These are phyloP conservation scores for Clunio marinus DNA, from an alignment of 2,888 invertebrate genomes.

Conservation along the genomic window DNA sequence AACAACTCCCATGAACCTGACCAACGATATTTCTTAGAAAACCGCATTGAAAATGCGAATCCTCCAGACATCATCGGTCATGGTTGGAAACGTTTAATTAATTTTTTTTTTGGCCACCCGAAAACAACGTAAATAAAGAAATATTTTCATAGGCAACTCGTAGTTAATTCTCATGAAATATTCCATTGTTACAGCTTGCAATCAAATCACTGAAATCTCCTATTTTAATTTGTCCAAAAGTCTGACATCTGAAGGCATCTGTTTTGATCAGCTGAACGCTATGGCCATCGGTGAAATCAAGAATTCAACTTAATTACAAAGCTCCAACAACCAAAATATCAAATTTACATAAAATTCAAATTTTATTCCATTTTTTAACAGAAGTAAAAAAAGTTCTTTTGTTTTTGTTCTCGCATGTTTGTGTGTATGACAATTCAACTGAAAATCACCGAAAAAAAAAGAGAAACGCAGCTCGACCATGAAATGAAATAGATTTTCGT, in stretches of 20 bases:
- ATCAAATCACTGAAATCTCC: too few relatives aligned
- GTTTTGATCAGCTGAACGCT: neutral
- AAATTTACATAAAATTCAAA: slow-evolving; percentile 38
- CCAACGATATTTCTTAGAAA: slow-evolving; percentile 2
- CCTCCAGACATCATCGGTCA: slow-evolving; percentile 35
- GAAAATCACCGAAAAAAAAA: slow-evolving; percentile 29
- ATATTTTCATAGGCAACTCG: neutral
- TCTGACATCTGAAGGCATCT: neutral
- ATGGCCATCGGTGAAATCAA: neutral
- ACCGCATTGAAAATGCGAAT: slow-evolving; percentile 7
- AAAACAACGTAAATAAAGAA: slow-evolving; percentile 24
- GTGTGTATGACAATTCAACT: slow-evolving; percentile 24
- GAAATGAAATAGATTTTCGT: slow-evolving; percentile 25
- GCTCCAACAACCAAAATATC: neutral
- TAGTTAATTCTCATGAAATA: slow-evolving; percentile 5
- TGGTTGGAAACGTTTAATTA: slow-evolving; percentile 24
- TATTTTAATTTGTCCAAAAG: too few relatives aligned
- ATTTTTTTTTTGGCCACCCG: slow-evolving; percentile 1
- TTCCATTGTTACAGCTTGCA: neutral
- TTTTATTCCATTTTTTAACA: slow-evolving; percentile 5
- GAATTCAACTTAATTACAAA: slow-evolving; percentile 6
- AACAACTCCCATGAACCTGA: slow-evolving; percentile 15
- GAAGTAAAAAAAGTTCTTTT: slow-evolving; percentile 21
- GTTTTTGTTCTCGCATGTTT: neutral
- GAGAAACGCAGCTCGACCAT: slow-evolving; percentile 29